phyloP scores from a whole-genome alignment of 2,797 vertebrate species.

The Siniperca obscura region DNA sequence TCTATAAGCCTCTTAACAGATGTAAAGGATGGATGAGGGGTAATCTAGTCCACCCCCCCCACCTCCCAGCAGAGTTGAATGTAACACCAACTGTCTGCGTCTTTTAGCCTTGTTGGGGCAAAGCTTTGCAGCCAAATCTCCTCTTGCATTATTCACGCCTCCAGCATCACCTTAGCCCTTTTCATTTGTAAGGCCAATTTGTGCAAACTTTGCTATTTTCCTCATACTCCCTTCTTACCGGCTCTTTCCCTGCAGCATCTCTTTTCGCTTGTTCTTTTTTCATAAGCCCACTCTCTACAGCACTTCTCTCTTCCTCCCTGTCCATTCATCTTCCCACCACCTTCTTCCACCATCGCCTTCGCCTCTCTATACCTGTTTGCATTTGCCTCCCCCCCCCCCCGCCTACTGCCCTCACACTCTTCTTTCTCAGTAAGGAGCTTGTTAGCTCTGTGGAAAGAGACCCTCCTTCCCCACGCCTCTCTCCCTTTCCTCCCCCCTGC shows the following conservation, averaged over 20 bases:
- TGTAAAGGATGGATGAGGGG: slow-evolving; percentile 50
- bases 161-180: slow-evolving; percentile 49
- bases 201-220: slow-evolving; percentile 45
- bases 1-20: slow-evolving; percentile 51
- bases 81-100: slow-evolving; percentile 24
- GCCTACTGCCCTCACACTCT: slow-evolving; percentile 17
- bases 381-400: slow-evolving; percentile 1
- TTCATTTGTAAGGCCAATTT: slow-evolving; percentile 44
- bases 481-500: background rate
- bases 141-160: slow-evolving; percentile 66
- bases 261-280: slow-evolving; percentile 18
- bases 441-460: slow-evolving; percentile 61
- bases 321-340: slow-evolving; percentile 57
- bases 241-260: slow-evolving; percentile 16
- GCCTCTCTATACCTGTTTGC: slow-evolving; percentile 41
- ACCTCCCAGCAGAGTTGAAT: slow-evolving; percentile 10
- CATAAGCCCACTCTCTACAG: slow-evolving; percentile 29
- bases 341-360: slow-evolving; percentile 17
- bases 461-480: background rate
- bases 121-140: slow-evolving; percentile 44
- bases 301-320: slow-evolving; percentile 30
- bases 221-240: background rate
- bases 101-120: slow-evolving; percentile 15
- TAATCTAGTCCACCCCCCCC: slow-evolving; percentile 20
- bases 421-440: slow-evolving; percentile 54